Evolutionary conservation across 2,888 invertebrate genomes (phyloP).

Genomic region (Ochropacha duplaris): DNA sequence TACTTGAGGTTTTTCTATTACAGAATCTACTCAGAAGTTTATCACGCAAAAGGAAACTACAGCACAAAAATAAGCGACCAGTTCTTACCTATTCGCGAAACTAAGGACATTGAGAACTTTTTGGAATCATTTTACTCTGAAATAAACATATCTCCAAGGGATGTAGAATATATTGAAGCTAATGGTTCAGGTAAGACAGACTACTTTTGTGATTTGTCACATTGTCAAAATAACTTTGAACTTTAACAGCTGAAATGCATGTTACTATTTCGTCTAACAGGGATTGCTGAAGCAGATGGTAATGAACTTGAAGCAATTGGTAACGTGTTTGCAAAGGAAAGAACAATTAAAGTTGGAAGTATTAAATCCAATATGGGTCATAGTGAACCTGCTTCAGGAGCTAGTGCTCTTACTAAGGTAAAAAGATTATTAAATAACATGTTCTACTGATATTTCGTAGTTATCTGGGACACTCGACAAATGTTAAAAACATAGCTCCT

Average conservation of each 20-base stretch:
- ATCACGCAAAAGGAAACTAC: slow-evolving; percentile 35
- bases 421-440: background rate
- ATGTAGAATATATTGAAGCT: slow-evolving; percentile 90
- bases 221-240: no score
- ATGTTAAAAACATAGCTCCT: no score
- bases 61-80: slow-evolving; percentile 14
- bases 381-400: slow-evolving; percentile 50
- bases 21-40: slow-evolving; percentile 49
- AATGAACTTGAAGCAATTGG: slow-evolving; percentile 84
- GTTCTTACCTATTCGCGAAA: slow-evolving; percentile 30
- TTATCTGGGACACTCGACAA: no score
- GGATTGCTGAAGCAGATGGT: slow-evolving; percentile 84
- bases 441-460: background rate
- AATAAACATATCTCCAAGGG: slow-evolving; percentile 84
- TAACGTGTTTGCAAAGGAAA: slow-evolving; percentile 75
- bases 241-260: no score
- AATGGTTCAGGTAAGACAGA: slow-evolving; percentile 85
- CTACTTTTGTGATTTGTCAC: background rate
- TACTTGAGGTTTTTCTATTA: background rate
- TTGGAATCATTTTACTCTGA: slow-evolving; percentile 81
- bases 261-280: slow-evolving; percentile 17
- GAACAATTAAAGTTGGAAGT: slow-evolving; percentile 76
- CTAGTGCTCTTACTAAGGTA: slow-evolving; percentile 82
- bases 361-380: slow-evolving; percentile 61
- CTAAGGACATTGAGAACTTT: slow-evolving; percentile 63